Evolutionary conservation across 2,888 invertebrate genomes (phyloP), one percentile per base, ranked within the genome.

Genomic region (Keiferia lycopersicella): DNA sequence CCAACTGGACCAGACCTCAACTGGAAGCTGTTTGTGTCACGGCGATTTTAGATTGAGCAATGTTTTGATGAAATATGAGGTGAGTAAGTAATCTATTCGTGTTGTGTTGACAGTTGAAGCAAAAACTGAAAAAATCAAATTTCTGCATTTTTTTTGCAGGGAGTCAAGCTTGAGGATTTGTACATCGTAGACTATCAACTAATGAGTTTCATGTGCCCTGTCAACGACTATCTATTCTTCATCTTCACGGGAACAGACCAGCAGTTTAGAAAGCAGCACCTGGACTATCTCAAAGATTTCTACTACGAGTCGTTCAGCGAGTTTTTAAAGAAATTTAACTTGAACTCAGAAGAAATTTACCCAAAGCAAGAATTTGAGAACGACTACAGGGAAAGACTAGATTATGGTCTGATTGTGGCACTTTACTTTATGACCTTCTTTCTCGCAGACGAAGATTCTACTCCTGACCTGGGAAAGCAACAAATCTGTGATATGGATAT

Each of bases 11-110:
- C 22, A 11, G 7, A 58, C 8, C 0, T 64, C 68, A 3, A 65
- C 66, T 3, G 66, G 65, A 2, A 64, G 66, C n/a, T 77, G 77
- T 38, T 64, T 81, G n/a, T 77, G 77, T 20, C 82, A 83, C 53
- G 78, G 78, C 2, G 83, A 82, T 63, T 79, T 69, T 18, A 74
- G 77, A 16, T 64, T 74, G 0, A 77, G 74, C 63, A 82, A 82
- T 66, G 70, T 81, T 34, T 71, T 83, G 68, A 51, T 70, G 51
- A 75, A 73, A 68, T 66, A 71, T 50, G 10, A 4, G 3, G 34
- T 34, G 10, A 34, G 34, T 34, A 34, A 34, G 34, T 34, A 34
- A 7, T 34, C 34, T 8, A 26, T 26, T 4, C 26, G 2, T 26
- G 2, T 26, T 26, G 1, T 8, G 8, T 34, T 8, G 34, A 34